phyloP scores from a whole-genome alignment of 2,113 vertebrate genomes.

The Cavia porcellus region DNA sequence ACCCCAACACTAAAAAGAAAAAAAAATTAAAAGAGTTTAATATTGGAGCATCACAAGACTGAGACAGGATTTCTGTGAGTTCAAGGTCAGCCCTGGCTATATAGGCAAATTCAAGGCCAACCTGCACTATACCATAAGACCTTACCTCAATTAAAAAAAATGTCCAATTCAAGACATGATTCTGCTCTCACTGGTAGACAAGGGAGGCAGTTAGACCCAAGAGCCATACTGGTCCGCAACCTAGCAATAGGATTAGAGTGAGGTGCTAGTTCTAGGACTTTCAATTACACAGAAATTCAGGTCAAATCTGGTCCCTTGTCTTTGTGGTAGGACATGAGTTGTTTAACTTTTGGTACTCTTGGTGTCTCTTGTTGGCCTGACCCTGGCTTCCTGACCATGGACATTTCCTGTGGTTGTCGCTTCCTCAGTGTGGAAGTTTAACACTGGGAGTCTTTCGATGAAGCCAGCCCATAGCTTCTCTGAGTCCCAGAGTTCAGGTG shows the following conservation, averaged over 20 bases:
- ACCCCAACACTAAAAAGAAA: background rate
- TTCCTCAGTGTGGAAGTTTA: background rate
- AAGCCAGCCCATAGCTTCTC: background rate
- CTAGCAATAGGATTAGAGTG: background rate
- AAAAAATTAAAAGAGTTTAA: background rate
- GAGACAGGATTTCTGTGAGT: too few relatives aligned
- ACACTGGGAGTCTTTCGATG: background rate
- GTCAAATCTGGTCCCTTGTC: background rate
- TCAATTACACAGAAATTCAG: background rate
- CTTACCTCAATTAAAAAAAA: background rate
- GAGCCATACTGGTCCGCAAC: too few relatives aligned
- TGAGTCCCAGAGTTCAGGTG: background rate
- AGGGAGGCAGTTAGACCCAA: too few relatives aligned
- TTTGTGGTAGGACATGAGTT: background rate
- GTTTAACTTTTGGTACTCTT: background rate
- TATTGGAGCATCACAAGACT: background rate
- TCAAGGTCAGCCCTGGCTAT: too few relatives aligned
- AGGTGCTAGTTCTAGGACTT: background rate
- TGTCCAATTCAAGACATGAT: too few relatives aligned
- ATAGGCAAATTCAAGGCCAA: too few relatives aligned
- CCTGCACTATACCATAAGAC: too few relatives aligned
- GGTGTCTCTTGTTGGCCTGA: background rate
- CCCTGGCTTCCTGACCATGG: background rate
- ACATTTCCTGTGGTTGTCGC: background rate
- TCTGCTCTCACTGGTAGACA: too few relatives aligned